phyloP scores from a whole-genome alignment of 1,140 invertebrate genomes.

The Nixonia krombeini region DNA sequence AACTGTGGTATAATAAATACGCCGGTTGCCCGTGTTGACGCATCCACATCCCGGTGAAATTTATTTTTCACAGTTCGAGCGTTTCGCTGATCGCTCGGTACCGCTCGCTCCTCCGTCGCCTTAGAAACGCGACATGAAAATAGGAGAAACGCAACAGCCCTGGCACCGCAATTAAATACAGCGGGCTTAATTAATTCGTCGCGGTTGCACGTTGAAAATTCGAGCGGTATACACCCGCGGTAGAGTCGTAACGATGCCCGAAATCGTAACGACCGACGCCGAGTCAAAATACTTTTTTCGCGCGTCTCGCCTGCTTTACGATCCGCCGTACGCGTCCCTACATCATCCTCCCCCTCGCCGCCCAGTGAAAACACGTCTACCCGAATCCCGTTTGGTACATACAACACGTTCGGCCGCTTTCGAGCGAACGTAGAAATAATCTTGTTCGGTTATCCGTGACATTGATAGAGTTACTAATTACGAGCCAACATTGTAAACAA shows the following conservation, averaged over 20 bases:
- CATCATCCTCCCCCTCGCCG: background rate
- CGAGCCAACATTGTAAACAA: no score
- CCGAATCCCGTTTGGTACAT: background rate
- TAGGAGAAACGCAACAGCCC: background rate
- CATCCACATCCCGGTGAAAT: background rate
- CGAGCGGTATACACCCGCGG: no score
- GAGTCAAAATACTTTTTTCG: background rate
- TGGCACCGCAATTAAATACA: background rate
- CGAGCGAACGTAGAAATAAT: no score
- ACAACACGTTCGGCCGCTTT: background rate
- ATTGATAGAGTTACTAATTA: no score
- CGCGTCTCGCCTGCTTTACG: background rate
- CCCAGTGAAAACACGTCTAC: background rate
- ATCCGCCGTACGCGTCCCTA: background rate
- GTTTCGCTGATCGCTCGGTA: background rate
- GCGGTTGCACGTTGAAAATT: background rate
- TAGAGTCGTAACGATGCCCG: background rate
- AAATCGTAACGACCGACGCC: background rate
- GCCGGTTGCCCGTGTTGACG: background rate
- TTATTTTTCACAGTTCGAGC: slow-evolving; percentile 3
- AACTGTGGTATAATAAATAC: slow-evolving; percentile 6
- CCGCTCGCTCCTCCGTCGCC: background rate
- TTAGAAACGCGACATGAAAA: background rate
- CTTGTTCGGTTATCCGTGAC: no score
- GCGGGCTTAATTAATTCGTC: background rate